A percentile compares a stretch with the other conserved stretches of the same genome.
phyloP scores from a whole-genome alignment of 2,113 vertebrate species.

The Corythaeola cristata region DNA sequence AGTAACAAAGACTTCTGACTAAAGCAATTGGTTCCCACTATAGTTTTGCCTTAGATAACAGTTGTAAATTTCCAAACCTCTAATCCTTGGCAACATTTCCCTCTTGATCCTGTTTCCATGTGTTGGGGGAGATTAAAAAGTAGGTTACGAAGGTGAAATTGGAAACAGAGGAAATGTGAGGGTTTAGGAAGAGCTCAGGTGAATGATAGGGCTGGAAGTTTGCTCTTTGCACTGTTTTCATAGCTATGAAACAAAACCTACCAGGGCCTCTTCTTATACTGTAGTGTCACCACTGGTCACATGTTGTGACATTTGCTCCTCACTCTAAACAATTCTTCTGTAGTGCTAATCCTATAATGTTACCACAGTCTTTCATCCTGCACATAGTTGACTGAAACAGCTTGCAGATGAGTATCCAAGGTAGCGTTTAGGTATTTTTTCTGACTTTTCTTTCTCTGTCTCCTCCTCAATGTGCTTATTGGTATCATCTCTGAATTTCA shows the following conservation, averaged over 20 bases:
- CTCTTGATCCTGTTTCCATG: constrained; percentile 53
- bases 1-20: constrained; percentile 8
- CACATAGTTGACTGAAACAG: neutral
- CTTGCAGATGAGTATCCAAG: neutral
- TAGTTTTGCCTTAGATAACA: constrained; percentile 38
- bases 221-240: neutral
- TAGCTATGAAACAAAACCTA: neutral
- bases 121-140: constrained; percentile 52
- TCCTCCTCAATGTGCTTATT: neutral
- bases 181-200: constrained; percentile 50
- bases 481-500: neutral
- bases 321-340: constrained; percentile 4
- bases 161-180: constrained; percentile 54
- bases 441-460: neutral
- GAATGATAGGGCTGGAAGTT: neutral
- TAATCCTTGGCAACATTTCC: constrained; percentile 35
- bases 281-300: neutral
- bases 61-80: constrained; percentile 30
- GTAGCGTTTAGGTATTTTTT: neutral
- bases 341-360: constrained; percentile 27
- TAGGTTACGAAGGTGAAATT: constrained; percentile 25
- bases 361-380: neutral
- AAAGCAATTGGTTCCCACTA: neutral
- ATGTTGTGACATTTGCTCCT: constrained; percentile 16
- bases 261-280: neutral